Percentiles rank a stretch among this genome's conserved stretches.
Evolutionary conservation across 2,888 invertebrate species (phyloP).

Genomic region (Xestia c-nigrum): DNA sequence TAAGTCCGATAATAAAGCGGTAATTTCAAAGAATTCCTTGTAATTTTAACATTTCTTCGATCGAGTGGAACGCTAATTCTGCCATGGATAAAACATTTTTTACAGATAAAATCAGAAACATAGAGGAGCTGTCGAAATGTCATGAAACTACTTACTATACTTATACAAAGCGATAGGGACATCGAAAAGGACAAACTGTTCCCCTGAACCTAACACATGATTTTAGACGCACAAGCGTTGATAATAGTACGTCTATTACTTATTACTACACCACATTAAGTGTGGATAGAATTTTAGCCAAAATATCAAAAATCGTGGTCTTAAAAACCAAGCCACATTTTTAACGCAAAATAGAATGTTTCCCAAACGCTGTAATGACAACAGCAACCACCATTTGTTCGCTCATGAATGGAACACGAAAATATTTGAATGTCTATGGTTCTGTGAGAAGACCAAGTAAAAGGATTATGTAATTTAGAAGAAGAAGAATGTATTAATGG

Average conservation of each 20-base stretch:
- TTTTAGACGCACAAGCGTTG: not conserved
- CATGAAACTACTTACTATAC: not conserved
- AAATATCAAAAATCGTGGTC: not conserved
- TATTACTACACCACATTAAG: not conserved
- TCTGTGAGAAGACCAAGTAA: too few relatives aligned
- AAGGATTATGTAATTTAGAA: too few relatives aligned
- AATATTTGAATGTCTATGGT: too few relatives aligned
- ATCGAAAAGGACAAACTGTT: not conserved
- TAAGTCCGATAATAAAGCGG: conserved; percentile 40
- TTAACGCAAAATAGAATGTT: not conserved
- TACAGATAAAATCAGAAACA: not conserved
- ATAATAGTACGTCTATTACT: not conserved
- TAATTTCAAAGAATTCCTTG: conserved; percentile 46
- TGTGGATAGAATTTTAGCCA: not conserved
- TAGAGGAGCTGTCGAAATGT: not conserved
- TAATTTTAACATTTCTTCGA: conserved; percentile 22
- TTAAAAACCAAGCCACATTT: not conserved
- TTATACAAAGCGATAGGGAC: not conserved
- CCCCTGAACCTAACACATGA: not conserved
- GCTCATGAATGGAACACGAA: too few relatives aligned
- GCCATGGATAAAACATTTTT: not conserved
- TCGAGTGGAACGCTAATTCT: not conserved
- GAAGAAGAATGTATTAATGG: too few relatives aligned
- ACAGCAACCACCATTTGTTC: not conserved
- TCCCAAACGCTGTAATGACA: too few relatives aligned